Evolutionary conservation across 2,888 invertebrate species (phyloP).

Genomic region (Pristionchus entomophagus): DNA sequence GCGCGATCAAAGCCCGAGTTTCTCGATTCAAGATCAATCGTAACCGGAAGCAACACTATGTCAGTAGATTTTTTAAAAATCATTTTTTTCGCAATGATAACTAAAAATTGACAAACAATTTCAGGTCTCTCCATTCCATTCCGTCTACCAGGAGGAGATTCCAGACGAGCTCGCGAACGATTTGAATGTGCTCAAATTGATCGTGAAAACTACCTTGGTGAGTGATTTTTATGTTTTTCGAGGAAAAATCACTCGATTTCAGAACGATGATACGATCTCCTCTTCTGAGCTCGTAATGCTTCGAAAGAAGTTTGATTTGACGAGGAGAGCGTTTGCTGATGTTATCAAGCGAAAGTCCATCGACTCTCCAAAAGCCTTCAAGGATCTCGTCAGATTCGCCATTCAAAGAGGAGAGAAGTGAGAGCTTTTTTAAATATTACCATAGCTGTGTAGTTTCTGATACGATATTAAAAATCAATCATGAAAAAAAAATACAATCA

Average conservation of each 20-base stretch:
- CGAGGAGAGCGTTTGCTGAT: not conserved
- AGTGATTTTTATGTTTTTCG: not conserved
- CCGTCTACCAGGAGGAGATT: not conserved
- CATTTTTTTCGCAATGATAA: too few relatives aligned
- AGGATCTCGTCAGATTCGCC: not conserved
- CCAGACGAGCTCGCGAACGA: not conserved
- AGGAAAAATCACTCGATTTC: not conserved
- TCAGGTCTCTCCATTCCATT: not conserved
- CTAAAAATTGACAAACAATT: too few relatives aligned
- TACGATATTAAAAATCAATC: not conserved
- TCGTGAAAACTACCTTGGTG: not conserved
- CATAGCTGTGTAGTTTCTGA: too few relatives aligned
- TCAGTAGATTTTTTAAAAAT: not conserved
- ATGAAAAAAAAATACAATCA: too few relatives aligned
- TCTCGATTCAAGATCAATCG: not conserved
- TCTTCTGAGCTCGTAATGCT: not conserved
- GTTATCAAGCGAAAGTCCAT: not conserved
- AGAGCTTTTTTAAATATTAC: too few relatives aligned
- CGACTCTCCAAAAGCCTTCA: not conserved
- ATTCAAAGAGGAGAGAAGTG: not conserved
- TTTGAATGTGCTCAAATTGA: not conserved
- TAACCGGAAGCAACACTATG: not conserved
- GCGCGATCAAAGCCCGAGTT: not conserved
- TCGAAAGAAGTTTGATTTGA: not conserved
- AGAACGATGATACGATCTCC: not conserved